phyloP scores from a whole-genome alignment of 2,888 invertebrate species.

The Archips crataeganus region DNA sequence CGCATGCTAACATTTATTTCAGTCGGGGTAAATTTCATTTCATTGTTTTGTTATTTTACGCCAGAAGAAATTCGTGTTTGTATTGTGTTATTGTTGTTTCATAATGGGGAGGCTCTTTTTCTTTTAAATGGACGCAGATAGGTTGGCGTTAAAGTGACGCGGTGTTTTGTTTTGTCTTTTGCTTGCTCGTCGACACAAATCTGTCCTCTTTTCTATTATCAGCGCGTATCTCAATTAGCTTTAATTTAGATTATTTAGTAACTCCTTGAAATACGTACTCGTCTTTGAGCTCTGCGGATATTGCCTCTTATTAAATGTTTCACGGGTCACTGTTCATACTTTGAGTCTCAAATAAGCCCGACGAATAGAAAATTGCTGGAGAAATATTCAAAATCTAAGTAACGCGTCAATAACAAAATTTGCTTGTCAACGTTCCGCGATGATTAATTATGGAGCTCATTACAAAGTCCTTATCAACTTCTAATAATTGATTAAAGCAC shows the following conservation, averaged over 20 bases:
- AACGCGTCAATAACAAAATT: constrained; percentile 14
- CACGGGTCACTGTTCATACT: neutral
- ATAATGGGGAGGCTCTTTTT: constrained; percentile 42
- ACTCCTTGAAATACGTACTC: too few relatives aligned
- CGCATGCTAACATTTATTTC: constrained; percentile 73
- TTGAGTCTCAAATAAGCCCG: neutral
- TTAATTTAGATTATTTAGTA: neutral
- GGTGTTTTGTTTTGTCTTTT: constrained; percentile 2
- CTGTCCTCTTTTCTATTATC: neutral
- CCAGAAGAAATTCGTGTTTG: constrained; percentile 51
- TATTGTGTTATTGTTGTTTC: constrained; percentile 51
- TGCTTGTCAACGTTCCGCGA: constrained; percentile 16
- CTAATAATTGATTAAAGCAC: constrained; percentile 59
- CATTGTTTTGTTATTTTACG: constrained; percentile 67
- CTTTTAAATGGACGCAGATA: constrained; percentile 26
- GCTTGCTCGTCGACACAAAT: constrained; percentile 1
- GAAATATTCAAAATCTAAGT: neutral
- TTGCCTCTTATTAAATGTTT: constrained; percentile 5
- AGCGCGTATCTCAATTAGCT: neutral
- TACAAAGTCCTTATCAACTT: constrained; percentile 50
- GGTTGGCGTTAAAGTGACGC: constrained; percentile 18
- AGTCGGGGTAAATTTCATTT: constrained; percentile 49
- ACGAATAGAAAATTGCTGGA: neutral
- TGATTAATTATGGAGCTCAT: constrained; percentile 48
- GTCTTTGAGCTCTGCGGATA: neutral